Evolutionary conservation across 2,113 vertebrate species (phyloP).

Genomic region (Misgurnus mizolepis): DNA sequence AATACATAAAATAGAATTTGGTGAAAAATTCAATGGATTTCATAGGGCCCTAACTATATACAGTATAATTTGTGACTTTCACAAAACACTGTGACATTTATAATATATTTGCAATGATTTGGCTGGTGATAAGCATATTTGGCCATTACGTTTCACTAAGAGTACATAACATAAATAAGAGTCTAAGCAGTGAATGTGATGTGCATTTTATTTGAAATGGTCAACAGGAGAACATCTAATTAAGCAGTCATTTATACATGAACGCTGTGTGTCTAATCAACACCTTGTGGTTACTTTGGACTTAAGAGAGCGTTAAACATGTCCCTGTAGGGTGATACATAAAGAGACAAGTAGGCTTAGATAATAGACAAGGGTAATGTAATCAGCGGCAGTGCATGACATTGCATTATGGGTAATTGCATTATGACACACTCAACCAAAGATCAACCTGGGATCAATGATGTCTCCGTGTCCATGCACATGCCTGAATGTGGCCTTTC

Average conservation of each 20-base stretch:
- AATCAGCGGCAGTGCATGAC: slow-evolving; percentile 9
- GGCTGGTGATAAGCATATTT: no score
- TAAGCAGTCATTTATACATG: no score
- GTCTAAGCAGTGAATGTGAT: no score
- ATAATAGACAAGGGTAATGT: slow-evolving; percentile 35
- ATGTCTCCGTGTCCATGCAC: background rate
- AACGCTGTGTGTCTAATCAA: slow-evolving; percentile 30
- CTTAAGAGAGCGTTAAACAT: slow-evolving; percentile 51
- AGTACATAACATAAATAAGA: no score
- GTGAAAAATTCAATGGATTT: no score
- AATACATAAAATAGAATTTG: no score
- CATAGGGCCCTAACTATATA: no score
- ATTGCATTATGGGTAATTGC: slow-evolving; percentile 51
- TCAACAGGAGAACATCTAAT: background rate
- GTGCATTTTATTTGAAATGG: background rate
- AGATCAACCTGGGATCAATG: background rate
- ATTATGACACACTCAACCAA: slow-evolving; percentile 53
- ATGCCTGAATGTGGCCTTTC: background rate
- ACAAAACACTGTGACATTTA: no score
- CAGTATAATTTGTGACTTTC: no score
- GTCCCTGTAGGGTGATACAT: slow-evolving; percentile 55
- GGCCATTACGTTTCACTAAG: no score
- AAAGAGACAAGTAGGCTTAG: background rate
- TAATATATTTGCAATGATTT: no score
- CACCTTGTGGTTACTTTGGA: slow-evolving; percentile 64